These are phyloP conservation scores for Caenorhabditis inopinata DNA, from an alignment of 1,140 invertebrate genomes.

Conservation along the genomic window DNA sequence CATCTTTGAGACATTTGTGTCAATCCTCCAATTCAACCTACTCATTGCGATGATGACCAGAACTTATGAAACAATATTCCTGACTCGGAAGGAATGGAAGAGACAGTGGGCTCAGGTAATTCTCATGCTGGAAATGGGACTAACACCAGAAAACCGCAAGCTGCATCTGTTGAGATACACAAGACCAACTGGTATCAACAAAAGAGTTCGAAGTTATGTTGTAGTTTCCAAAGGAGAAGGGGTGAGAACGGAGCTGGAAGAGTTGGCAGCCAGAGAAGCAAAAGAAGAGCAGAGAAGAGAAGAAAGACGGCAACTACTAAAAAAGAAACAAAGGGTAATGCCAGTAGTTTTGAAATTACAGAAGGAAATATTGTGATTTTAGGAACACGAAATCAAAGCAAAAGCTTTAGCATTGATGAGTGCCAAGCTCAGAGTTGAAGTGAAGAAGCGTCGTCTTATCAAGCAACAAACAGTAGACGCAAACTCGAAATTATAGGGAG, in stretches of 20 bases:
- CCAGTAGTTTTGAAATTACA: too few species aligned
- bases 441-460: background rate
- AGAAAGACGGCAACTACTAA: slow-evolving; percentile 7
- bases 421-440: background rate
- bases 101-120: slow-evolving; percentile 95
- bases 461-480: background rate
- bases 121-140: slow-evolving; percentile 87
- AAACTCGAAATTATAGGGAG: background rate
- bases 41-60: slow-evolving; percentile 99
- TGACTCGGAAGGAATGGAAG: slow-evolving; percentile 94
- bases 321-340: slow-evolving; percentile 17
- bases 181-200: slow-evolving; percentile 87
- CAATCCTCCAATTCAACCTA: slow-evolving; percentile 92
- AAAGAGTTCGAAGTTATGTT: slow-evolving; percentile 38
- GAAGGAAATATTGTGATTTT: too few species aligned
- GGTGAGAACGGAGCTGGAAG: slow-evolving; percentile 14
- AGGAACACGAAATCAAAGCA: slow-evolving; percentile 27
- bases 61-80: slow-evolving; percentile 89
- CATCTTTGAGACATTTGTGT: slow-evolving; percentile 91
- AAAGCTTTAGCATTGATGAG: slow-evolving; percentile 25
- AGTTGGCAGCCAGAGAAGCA: background rate
- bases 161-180: slow-evolving; percentile 85
- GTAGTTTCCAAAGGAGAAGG: background rate
- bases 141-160: slow-evolving; percentile 80
- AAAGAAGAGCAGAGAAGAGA: slow-evolving; percentile 28